phyloP scores from a whole-genome alignment of 1,140 invertebrate species.

The Heliconius melpomene region DNA sequence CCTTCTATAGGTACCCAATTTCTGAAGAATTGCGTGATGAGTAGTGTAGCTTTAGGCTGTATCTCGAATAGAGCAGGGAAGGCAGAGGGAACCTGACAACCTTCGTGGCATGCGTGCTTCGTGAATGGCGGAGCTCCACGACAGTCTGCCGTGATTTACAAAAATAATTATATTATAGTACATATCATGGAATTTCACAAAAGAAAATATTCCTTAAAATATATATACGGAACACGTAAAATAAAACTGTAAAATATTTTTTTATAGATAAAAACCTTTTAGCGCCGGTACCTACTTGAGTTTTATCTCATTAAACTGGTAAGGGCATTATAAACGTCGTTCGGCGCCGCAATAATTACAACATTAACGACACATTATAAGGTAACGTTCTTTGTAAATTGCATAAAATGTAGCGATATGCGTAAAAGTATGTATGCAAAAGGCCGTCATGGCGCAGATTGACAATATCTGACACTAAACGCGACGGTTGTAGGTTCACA shows the following conservation, averaged over 20 bases:
- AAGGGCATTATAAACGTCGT: slow-evolving; percentile 38
- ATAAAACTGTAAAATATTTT: not conserved
- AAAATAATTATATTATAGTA: too few species aligned
- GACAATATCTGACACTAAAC: not conserved
- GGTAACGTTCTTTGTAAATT: slow-evolving; percentile 27
- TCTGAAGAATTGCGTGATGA: too few species aligned
- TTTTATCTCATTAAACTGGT: not conserved
- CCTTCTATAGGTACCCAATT: too few species aligned
- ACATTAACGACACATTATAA: slow-evolving; percentile 38
- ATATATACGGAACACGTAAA: not conserved
- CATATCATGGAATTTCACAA: not conserved
- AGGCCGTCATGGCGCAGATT: too few species aligned
- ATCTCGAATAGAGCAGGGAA: too few species aligned
- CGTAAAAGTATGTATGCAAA: not conserved
- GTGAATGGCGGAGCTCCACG: too few species aligned
- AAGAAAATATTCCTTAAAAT: not conserved
- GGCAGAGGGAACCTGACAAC: too few species aligned
- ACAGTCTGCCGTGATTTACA: too few species aligned
- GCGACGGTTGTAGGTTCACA: not conserved
- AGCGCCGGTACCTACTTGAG: not conserved
- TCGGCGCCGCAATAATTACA: slow-evolving; percentile 42
- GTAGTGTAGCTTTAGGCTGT: too few species aligned
- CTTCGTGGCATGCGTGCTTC: too few species aligned
- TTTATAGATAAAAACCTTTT: slow-evolving; percentile 1
- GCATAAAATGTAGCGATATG: not conserved